Percentiles rank a stretch among this genome's conserved stretches.
Evolutionary conservation across 2,797 vertebrate genomes (phyloP).

Genomic region (Alectoris magna): DNA sequence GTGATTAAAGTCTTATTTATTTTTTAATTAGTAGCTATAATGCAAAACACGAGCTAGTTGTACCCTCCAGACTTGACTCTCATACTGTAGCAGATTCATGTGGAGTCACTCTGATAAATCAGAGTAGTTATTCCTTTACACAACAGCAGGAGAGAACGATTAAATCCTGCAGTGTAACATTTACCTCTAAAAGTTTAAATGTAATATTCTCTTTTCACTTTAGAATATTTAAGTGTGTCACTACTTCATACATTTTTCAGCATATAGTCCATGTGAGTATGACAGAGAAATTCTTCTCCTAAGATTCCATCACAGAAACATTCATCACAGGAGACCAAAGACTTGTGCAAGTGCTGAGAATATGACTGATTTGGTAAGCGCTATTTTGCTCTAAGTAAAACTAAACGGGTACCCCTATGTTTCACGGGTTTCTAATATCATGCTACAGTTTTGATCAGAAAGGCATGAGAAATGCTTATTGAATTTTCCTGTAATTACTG

Average conservation of each 20-base stretch:
- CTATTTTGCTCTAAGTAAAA: background rate
- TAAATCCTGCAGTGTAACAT: background rate
- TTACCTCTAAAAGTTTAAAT: background rate
- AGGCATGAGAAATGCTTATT: background rate
- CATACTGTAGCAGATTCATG: background rate
- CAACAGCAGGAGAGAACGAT: background rate
- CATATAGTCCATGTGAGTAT: background rate
- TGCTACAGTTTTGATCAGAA: background rate
- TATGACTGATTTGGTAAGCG: background rate
- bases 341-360: background rate
- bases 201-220: background rate
- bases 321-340: background rate
- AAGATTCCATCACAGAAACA: background rate
- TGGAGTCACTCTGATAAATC: background rate
- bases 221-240: background rate
- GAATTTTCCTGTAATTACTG: slow-evolving; percentile 51
- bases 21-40: background rate
- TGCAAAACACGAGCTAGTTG: background rate
- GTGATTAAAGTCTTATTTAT: background rate
- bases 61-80: background rate
- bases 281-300: background rate
- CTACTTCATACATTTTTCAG: background rate
- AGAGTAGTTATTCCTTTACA: background rate
- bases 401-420: background rate
- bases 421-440: slow-evolving; percentile 13